Base-by-base conservation (phyloP, 2,113 vertebrate species). In the Pagrus major region DNA sequence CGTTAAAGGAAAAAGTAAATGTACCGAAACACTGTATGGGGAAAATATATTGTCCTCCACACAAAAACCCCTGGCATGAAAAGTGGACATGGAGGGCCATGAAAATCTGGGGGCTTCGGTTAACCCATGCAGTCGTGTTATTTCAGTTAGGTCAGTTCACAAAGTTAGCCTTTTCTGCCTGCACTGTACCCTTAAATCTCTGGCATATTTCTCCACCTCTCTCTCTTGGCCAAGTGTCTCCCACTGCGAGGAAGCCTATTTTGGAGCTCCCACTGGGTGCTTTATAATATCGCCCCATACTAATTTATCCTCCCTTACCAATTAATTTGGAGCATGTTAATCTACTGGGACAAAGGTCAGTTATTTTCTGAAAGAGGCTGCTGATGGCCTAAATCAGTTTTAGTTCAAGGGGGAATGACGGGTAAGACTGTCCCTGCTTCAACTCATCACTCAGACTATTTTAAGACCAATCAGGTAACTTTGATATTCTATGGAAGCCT, bases 331-430 rank as follows among this genome's bases (percentile, higher is more conserved):
- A 93, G 69, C 90, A 82, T 11, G 31, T 71, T 67, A 73, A 42
- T 89, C 93, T 78, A 59, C 71, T 89, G 92, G 92, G 91, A 92
- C 60, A 85, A 71, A 87, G 91, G 88, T 93, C 89, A 88, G 86
- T 91, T 93, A 92, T 94, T 93, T 93, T 93, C 81, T 88, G 79
- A 91, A 83, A 81, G 82, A 83, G 86, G 86, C 89, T 68, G 77
- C 75, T 78, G 74, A 77, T 93, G 91, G 71, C 92, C 94, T 93
- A 83, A 87, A 93, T 94, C 63, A 37, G 63, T 76, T 86, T 86
- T 79, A 76, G 80, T 68, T 84, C 54, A 76, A 54, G 58, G 58
- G 80, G 79, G 81, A 60, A 49, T 25, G 82, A 56, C 58, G 82
- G 71, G 54, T 66, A 54, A 61, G 67, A 25, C 54, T 49, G 66